Base-by-base conservation (phyloP, 2,113 vertebrate species). In the Cephalopholis sonnerati region DNA sequence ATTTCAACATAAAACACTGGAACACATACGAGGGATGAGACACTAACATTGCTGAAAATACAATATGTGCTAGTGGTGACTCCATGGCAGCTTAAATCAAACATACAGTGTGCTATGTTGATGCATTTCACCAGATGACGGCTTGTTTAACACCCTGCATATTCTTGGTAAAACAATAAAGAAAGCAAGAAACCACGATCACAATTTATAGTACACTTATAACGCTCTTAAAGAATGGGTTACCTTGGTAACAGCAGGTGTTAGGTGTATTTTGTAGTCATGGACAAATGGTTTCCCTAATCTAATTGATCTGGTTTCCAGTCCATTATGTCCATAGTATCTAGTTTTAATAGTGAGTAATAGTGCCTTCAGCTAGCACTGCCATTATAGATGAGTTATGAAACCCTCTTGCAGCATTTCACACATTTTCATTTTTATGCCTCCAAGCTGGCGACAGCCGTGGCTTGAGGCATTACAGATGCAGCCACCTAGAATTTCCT, bases 1-100 rank as follows among this genome's bases (percentile, higher is more conserved):
- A 63, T 62, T 67, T 73, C 24, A 57, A 63, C 54, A 79, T 72
- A 27, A 72, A 87, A 84, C 5, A 25, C 25, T 70, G 27, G 70
- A 32, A 57, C n/a, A 68, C 36, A 25, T 9, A 50, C 1, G 4
- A 59, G 32, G 57, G 66, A 27, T 3, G 5, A 48, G 15, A 36
- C 41, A 44, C 41, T 44, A 44, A 44, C 11, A 44, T 11, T 50
- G n/a, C 15, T 55, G 24, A 55, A 29, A 20, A 65, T 67, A 25
- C 59, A 36, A 0, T 12, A 20, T 72, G 20, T 61, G 7, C 12
- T 61, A 39, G 15, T 67, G 24, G 15, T 0, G 11, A 54, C 46
- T 57, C 11, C 22, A 17, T 59, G 32, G 50, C 53, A 54, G 27
- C 53, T 82, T 44, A n/a, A 48, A 62, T 41, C 13, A 17, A 36